These are phyloP conservation scores for Cynopterus brachyotis DNA, from an alignment of 2,113 vertebrate species.

Conservation along the genomic window DNA sequence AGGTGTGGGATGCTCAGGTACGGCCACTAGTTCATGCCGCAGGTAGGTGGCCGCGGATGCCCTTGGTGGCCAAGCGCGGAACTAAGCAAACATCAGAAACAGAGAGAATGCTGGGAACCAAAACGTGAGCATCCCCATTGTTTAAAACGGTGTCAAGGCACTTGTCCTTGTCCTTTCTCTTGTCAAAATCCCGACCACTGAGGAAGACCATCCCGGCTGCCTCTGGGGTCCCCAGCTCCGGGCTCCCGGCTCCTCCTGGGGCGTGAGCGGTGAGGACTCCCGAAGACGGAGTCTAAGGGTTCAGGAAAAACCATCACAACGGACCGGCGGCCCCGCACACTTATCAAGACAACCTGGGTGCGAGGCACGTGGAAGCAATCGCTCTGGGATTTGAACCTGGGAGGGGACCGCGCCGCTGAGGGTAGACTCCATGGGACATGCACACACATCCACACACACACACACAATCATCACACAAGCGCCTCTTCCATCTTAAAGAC, in stretches of 20 bases:
- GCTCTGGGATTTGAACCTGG: neutral
- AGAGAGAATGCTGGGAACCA: neutral
- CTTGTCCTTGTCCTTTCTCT: neutral
- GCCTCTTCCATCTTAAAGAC: neutral
- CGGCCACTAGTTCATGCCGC: neutral
- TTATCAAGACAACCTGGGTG: fast-evolving
- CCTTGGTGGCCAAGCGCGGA: neutral
- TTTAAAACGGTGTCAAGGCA: neutral
- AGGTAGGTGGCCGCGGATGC: too few relatives aligned
- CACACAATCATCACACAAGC: neutral
- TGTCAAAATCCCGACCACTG: neutral
- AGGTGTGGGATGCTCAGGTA: neutral
- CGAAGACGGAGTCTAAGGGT: fast-evolving
- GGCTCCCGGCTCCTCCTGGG: neutral
- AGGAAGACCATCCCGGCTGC: neutral
- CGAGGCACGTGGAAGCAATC: fast-evolving
- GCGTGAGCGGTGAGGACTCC: fast-evolving
- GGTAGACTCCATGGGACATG: neutral
- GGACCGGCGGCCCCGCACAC: fast-evolving
- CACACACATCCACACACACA: fast-evolving
- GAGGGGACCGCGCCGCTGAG: neutral
- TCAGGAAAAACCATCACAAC: fast-evolving
- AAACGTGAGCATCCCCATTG: conserved; percentile 24
- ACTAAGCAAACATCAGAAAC: neutral
- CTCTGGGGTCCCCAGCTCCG: neutral